Evolutionary conservation across 2,888 invertebrate genomes (phyloP), one percentile per base, ranked within the genome.

Genomic region (Syrista parreyssii): DNA sequence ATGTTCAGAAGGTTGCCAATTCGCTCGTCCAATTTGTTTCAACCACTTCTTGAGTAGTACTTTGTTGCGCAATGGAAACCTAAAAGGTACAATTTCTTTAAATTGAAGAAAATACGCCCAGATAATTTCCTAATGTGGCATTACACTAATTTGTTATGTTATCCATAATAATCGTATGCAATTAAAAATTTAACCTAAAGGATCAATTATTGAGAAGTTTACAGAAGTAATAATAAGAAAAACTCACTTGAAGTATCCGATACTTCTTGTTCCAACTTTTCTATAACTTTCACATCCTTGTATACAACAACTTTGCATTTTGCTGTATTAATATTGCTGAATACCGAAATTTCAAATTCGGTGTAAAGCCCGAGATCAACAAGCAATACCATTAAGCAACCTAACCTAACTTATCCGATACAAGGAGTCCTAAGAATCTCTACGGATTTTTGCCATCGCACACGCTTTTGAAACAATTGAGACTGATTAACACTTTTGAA

Each of bases 221-320:
- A 35, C 31, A 75, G n/a, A 77, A 40, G 68, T 32, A 23, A 77
- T 40, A 40, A 12, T 34, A 12, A n/a, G 32, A 6, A 15, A 34
- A 31, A 81, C 83, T 84, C 68, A 84, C 84, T 81, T 76, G 73
- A 84, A 84, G 74, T 79, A 82, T 4, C 77, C 79, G 73, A 79
- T 78, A 74, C 78, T 75, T 72, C 78, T 78, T 12, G 34, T 40
- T 30, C 68, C 78, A 35, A 74, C 75, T 40, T 78, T 74, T 73
- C 76, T 82, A 12, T 75, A 79, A 79, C 80, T 84, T 30, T 83
- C 79, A 33, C 84, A 84, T 4, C 79, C 81, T 34, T 69, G 74
- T 74, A 84, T 76, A 31, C 83, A 84, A 77, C 83, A 84, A 55
- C 80, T 76, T 76, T 77, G 76, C 82, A 75, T 77, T 69, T 40